Evolutionary conservation across 2,888 invertebrate genomes (phyloP), one percentile per base, ranked within the genome.

Genomic region (Cataglyphis livida): DNA sequence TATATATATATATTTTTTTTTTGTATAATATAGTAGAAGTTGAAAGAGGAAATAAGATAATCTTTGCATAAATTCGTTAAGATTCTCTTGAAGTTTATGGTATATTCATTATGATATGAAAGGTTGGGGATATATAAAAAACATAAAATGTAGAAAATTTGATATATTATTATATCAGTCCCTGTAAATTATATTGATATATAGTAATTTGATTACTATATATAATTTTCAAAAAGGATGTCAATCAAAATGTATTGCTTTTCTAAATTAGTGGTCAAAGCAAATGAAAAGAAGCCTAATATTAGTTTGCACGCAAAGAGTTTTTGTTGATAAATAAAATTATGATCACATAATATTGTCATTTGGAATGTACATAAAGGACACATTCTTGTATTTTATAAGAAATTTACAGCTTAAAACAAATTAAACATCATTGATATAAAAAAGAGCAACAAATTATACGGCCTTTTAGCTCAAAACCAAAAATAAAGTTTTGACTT

Each of bases 101-200:
- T 54, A 75, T 75, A 18, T 25, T 65, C 65, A 75, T 38, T 79
- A 57, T 84, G 59, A 85, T 86, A 82, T 48, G 41, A 78, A 28
- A 18, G 57, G 59, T 82, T 41, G 68, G 66, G 62, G 81, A 83
- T 62, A 86, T 87, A 81, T 89, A 85, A 85, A 89, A 89, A 88
- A 85, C 32, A 89, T 48, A 85, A 89, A 89, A 87, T 85, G 70
- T 59, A 79, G 44, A 62, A 51, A 51, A 82, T 78, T 68, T 21
- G 41, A 32, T 18, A 2, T 68, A 32, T 74, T 64, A 65, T 64
- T 83, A 74, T 68, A 68, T 64, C 25, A 25, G 65, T 35, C 35
- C 32, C 12, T 65, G 41, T 21, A 78, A 78, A 68, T 78, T 59
- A 84, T 59, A 41, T 74, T 32, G 82, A 41, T 79, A 61, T 83